Evolutionary conservation across 2,113 vertebrate genomes (phyloP).

Genomic region (Phylloscopus trochilus): DNA sequence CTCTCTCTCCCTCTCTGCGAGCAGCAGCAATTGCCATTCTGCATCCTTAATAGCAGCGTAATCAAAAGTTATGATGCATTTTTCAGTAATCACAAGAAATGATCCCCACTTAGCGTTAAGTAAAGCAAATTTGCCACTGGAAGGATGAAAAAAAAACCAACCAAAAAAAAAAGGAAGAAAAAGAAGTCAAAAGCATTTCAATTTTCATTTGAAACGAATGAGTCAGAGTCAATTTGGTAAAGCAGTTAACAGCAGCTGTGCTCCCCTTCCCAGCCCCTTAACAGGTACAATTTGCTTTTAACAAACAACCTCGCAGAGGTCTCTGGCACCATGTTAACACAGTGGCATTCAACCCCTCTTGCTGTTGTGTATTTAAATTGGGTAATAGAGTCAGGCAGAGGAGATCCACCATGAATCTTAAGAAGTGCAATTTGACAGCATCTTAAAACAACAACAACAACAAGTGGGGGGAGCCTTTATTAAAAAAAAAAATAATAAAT

Average conservation of each 20-base stretch:
- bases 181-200: constrained; percentile 71
- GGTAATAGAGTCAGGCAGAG: constrained; percentile 58
- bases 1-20: constrained; percentile 36
- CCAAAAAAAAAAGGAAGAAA: neutral
- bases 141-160: neutral
- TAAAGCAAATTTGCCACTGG: constrained; percentile 71
- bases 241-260: constrained; percentile 69
- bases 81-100: constrained; percentile 81
- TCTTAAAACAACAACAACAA: neutral
- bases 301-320: constrained; percentile 71
- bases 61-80: constrained; percentile 80
- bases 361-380: constrained; percentile 72
- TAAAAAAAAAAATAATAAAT: constrained; percentile 9
- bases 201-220: constrained; percentile 74
- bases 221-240: constrained; percentile 74
- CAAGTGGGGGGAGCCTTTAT: neutral
- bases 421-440: constrained; percentile 64
- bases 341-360: constrained; percentile 53
- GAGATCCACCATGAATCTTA: constrained; percentile 61
- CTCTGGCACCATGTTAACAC: constrained; percentile 64
- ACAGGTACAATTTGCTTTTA: constrained; percentile 79
- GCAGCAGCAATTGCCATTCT: constrained; percentile 61
- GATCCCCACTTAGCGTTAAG: constrained; percentile 76
- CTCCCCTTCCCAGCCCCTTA: constrained; percentile 57
- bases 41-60: constrained; percentile 71